Conservation (phyloP, 2,888 invertebrate genomes). For the Linyphia triangularis region DNA sequence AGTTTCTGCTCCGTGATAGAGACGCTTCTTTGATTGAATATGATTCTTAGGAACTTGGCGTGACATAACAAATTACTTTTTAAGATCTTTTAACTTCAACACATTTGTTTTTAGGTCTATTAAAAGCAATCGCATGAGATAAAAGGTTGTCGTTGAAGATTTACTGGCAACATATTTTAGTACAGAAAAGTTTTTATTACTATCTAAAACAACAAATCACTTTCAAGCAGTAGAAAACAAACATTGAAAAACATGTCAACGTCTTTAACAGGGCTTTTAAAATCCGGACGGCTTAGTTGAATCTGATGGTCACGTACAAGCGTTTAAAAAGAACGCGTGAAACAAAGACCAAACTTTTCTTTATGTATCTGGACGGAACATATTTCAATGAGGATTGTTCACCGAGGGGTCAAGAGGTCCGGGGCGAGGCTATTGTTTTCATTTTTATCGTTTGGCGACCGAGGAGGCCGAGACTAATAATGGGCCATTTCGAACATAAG, state of each 20-base stretch:
- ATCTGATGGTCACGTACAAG: not conserved
- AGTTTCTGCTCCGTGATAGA: too few species aligned
- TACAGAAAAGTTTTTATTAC: too few species aligned
- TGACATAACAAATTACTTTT: too few species aligned
- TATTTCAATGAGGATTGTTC: not conserved
- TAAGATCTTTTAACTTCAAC: too few species aligned
- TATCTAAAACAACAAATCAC: not conserved
- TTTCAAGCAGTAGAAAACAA: too few species aligned
- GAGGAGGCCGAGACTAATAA: conserved; percentile 42
- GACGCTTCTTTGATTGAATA: too few species aligned
- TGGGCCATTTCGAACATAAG: conserved; percentile 53
- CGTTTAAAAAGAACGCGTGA: conserved; percentile 16
- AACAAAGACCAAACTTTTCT: conserved; percentile 8
- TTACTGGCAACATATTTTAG: too few species aligned
- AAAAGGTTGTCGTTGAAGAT: too few species aligned
- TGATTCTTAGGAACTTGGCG: too few species aligned
- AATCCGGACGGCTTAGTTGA: not conserved
- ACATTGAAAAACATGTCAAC: conserved; percentile 6
- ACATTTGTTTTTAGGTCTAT: too few species aligned
- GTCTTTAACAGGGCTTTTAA: conserved; percentile 16
- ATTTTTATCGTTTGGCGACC: conserved; percentile 1
- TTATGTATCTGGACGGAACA: not conserved
- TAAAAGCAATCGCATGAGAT: too few species aligned
- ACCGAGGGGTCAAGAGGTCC: conserved; percentile 41
- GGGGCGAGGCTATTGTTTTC: conserved; percentile 46